Conservation (phyloP, 2,888 invertebrate species). For the Hydropsyche betteni region DNA sequence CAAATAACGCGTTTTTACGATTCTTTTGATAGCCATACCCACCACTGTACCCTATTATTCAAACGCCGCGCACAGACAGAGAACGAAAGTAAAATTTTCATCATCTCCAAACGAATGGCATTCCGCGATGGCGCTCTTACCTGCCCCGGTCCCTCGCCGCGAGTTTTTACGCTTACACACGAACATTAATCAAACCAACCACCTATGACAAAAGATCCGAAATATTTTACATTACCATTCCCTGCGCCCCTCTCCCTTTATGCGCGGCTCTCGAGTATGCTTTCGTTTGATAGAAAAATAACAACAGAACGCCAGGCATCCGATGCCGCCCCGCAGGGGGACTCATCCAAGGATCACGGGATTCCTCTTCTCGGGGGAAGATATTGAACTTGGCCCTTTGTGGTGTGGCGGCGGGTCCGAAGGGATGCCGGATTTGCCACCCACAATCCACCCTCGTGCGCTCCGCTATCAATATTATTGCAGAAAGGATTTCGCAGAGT, state of each 20-base stretch:
- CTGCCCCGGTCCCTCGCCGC: constrained; percentile 9
- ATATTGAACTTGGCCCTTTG: constrained; percentile 40
- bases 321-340: constrained; percentile 19
- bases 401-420: constrained; percentile 7
- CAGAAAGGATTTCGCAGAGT: constrained; percentile 48
- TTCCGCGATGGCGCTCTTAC: constrained; percentile 30
- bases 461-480: constrained; percentile 51
- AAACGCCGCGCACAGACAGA: background rate
- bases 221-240: constrained; percentile 50
- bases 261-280: constrained; percentile 42
- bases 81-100: constrained; percentile 28
- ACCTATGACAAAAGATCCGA: constrained; percentile 51
- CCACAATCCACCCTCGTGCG: background rate
- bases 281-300: constrained; percentile 52
- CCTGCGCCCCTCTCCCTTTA: constrained; percentile 24
- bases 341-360: constrained; percentile 21
- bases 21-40: background rate
- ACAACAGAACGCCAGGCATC: constrained; percentile 48
- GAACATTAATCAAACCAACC: constrained; percentile 52
- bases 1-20: constrained; percentile 5
- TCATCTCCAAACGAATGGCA: constrained; percentile 16
- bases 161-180: constrained; percentile 31
- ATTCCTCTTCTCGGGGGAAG: constrained; percentile 41
- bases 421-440: background rate
- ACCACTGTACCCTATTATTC: background rate